phyloP scores from a whole-genome alignment of 2,888 invertebrate genomes.

The Melieria picta region DNA sequence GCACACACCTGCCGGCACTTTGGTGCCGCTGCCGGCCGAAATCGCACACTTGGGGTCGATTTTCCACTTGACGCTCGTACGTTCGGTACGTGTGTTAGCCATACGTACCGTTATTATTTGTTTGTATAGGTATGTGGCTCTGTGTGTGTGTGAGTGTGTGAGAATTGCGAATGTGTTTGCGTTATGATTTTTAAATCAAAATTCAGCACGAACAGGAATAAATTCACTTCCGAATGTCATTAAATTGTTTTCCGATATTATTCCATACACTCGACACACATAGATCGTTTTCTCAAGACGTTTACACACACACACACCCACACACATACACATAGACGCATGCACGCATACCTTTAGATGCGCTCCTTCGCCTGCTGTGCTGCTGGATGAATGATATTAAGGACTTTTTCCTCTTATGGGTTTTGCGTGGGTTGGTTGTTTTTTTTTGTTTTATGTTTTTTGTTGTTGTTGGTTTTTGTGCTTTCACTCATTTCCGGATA shows the following conservation, averaged over 20 bases:
- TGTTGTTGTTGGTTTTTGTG: too few relatives aligned
- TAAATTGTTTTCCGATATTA: slow-evolving; percentile 63
- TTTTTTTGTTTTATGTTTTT: too few relatives aligned
- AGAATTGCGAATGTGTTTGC: slow-evolving; percentile 50
- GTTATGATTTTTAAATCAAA: slow-evolving; percentile 61
- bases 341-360: too few relatives aligned
- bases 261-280: neutral
- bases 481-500: too few relatives aligned
- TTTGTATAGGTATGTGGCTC: neutral
- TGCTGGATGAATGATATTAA: too few relatives aligned
- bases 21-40: slow-evolving; percentile 36
- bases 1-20: neutral
- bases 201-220: slow-evolving; percentile 60
- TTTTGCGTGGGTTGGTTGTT: too few relatives aligned
- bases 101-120: neutral
- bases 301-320: too few relatives aligned
- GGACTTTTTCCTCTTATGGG: too few relatives aligned
- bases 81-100: slow-evolving; percentile 5
- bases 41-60: slow-evolving; percentile 42
- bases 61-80: slow-evolving; percentile 23
- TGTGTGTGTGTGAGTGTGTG: slow-evolving; percentile 2
- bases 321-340: too few relatives aligned
- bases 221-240: slow-evolving; percentile 58
- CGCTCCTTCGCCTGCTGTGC: too few relatives aligned
- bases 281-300: too few relatives aligned